Conservation (phyloP, 2,888 invertebrate genomes). For the Pterobdella sp. region DNA sequence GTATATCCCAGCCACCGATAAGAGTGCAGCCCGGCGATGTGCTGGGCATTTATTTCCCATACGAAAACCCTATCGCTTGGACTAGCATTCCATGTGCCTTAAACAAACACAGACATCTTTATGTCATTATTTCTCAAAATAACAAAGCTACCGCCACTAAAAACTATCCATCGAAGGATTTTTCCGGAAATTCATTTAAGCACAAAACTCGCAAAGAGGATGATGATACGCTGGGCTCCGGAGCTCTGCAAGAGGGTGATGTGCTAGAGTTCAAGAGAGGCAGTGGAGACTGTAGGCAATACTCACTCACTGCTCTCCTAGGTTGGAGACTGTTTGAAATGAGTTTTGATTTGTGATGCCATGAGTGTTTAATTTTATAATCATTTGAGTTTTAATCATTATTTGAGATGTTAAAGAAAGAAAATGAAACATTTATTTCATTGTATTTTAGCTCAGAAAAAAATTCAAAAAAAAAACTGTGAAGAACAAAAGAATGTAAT, state of each 20-base stretch:
- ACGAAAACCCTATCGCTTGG: constrained; percentile 37
- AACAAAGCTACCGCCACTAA: too few species aligned
- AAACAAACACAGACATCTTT: constrained; percentile 32
- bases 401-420: too few species aligned
- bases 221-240: not conserved
- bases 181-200: not conserved
- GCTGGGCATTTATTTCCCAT: constrained; percentile 37
- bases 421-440: too few species aligned
- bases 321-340: constrained; percentile 36
- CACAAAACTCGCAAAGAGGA: not conserved
- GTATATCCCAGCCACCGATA: constrained; percentile 25
- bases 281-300: constrained; percentile 35
- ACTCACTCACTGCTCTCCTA: constrained; percentile 38
- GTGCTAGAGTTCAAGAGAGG: constrained; percentile 10
- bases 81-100: constrained; percentile 37
- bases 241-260: not conserved
- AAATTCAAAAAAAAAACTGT: too few species aligned
- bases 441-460: too few species aligned
- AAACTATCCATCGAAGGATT: too few species aligned
- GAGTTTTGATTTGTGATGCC: not conserved
- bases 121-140: not conserved
- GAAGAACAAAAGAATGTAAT: too few species aligned
- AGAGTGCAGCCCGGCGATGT: constrained; percentile 35
- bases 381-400: too few species aligned
- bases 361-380: constrained; percentile 1